These are phyloP conservation scores for Gisinianus flammeolus DNA, from an alignment of 2,888 invertebrate species.

Conservation along the genomic window DNA sequence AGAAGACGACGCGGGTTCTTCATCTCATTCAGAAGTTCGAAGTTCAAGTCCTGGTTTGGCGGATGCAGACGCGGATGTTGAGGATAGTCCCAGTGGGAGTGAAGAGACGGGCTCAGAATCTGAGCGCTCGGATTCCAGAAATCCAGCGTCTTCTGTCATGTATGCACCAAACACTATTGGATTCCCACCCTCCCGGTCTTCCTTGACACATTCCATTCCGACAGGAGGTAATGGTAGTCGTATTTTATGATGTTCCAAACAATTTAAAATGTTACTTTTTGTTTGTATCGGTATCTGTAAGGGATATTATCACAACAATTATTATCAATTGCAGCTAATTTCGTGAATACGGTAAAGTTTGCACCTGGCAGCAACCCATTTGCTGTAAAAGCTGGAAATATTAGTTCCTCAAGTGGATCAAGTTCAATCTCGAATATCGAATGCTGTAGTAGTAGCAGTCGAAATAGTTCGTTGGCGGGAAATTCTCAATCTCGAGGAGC, in stretches of 20 bases:
- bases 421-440: conserved; percentile 12
- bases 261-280: not conserved
- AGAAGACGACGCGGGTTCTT: conserved; percentile 47
- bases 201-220: conserved; percentile 39
- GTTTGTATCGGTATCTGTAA: not conserved
- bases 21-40: conserved; percentile 47
- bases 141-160: conserved; percentile 24
- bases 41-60: conserved; percentile 45
- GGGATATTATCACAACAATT: not conserved
- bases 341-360: conserved; percentile 32
- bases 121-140: conserved; percentile 17
- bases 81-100: conserved; percentile 47
- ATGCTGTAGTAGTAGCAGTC: conserved; percentile 14
- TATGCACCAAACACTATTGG: conserved; percentile 47
- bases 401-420: conserved; percentile 28
- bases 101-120: conserved; percentile 41
- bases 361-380: conserved; percentile 27
- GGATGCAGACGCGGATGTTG: conserved; percentile 47
- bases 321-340: conserved; percentile 18
- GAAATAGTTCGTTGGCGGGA: conserved; percentile 15
- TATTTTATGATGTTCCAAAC: not conserved
- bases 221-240: conserved; percentile 9
- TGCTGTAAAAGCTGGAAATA: conserved; percentile 29
- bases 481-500: conserved; percentile 3
- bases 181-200: conserved; percentile 46